Percentiles rank a stretch among this genome's conserved stretches.
phyloP scores from a whole-genome alignment of 1,140 invertebrate species.

The Ladona fulva region DNA sequence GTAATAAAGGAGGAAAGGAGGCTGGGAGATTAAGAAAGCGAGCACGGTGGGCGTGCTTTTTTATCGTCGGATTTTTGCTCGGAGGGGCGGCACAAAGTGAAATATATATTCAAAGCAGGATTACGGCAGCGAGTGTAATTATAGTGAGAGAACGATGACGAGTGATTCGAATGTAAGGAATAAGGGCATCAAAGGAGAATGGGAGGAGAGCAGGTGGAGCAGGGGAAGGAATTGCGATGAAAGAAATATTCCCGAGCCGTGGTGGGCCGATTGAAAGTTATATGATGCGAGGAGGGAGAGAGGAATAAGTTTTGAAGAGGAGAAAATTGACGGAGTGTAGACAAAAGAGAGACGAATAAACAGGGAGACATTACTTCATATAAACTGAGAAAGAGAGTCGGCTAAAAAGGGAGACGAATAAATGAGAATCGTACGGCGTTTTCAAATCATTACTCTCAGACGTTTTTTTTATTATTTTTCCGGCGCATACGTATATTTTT shows the following conservation, averaged over 20 bases:
- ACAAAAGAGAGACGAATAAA: too few relatives aligned
- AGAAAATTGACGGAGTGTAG: neutral
- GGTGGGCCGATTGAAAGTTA: neutral
- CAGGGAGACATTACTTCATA: too few relatives aligned
- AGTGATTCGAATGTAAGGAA: neutral
- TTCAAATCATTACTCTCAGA: too few relatives aligned
- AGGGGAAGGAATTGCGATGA: neutral
- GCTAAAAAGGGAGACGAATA: too few relatives aligned
- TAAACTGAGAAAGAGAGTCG: too few relatives aligned
- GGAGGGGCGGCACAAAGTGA: neutral
- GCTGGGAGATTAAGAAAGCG: neutral
- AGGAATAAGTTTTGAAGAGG: constrained; percentile 3
- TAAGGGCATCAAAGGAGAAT: neutral
- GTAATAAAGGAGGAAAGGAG: neutral
- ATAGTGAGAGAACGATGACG: neutral
- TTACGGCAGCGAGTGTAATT: neutral
- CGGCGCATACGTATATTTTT: too few relatives aligned
- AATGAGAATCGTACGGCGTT: too few relatives aligned
- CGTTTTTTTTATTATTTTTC: too few relatives aligned
- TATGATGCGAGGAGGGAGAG: neutral
- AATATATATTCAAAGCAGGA: neutral
- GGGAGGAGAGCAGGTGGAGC: neutral
- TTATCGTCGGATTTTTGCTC: neutral
- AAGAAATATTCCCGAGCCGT: neutral
- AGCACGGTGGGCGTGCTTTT: neutral